Percentiles rank a stretch among this genome's conserved stretches.
Conservation (phyloP, 30 jellyfish, hydroid and myxozoan species). For the Chrysaora quinquecirrha region DNA sequence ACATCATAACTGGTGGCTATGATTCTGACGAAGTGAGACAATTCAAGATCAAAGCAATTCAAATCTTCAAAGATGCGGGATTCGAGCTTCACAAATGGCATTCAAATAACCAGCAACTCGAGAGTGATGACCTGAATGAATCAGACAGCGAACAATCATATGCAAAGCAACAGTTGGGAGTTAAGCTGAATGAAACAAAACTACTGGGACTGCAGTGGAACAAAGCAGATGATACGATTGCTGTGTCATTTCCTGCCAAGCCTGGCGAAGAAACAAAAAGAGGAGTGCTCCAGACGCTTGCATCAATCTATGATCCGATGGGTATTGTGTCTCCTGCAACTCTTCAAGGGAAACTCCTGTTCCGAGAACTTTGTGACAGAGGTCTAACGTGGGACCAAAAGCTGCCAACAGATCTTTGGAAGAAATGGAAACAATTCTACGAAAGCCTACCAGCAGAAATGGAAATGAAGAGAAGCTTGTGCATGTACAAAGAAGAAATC, state of each 20-base stretch:
- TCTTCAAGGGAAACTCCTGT: slow-evolving; percentile 27
- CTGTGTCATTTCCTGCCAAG: slow-evolving; percentile 20
- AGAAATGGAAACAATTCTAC: slow-evolving; percentile 21
- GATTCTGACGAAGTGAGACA: slow-evolving; percentile 13
- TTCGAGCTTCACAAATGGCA: slow-evolving; percentile 70
- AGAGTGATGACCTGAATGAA: not conserved
- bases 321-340: slow-evolving; percentile 51
- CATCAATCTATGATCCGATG: slow-evolving; percentile 43
- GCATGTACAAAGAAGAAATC: not conserved
- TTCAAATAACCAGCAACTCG: slow-evolving; percentile 24
- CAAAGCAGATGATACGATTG: slow-evolving; percentile 30
- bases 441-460: slow-evolving; percentile 21
- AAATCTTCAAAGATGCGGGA: slow-evolving; percentile 28
- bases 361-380: slow-evolving; percentile 44
- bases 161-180: slow-evolving; percentile 57
- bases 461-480: slow-evolving; percentile 17
- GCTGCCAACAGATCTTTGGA: slow-evolving; percentile 10
- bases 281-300: slow-evolving; percentile 2
- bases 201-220: slow-evolving; percentile 65
- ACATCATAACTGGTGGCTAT: slow-evolving; percentile 32
- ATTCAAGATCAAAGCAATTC: slow-evolving; percentile 16
- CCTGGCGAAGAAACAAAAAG: slow-evolving; percentile 29
- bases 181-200: slow-evolving; percentile 26
- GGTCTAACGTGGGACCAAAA: slow-evolving; percentile 39
- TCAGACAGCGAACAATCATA: not conserved